phyloP scores from a whole-genome alignment of 2,888 invertebrate species.

The Catocala sponsa region DNA sequence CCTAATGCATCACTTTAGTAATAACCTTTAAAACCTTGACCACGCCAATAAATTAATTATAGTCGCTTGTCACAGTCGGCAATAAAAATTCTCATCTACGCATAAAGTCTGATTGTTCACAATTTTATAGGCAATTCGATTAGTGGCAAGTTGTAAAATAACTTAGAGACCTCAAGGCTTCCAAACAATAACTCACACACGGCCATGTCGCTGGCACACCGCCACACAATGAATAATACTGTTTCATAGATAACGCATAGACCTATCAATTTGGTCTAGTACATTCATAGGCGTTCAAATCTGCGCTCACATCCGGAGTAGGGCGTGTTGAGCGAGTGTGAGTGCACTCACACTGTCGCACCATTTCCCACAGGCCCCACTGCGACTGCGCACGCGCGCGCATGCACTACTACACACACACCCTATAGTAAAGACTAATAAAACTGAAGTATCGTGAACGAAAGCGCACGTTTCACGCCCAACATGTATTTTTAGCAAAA shows the following conservation, averaged over 20 bases:
- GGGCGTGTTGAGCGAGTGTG: constrained; percentile 70
- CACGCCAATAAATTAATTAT: constrained; percentile 74
- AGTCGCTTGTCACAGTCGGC: constrained; percentile 61
- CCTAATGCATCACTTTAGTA: constrained; percentile 46
- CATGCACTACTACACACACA: constrained; percentile 55
- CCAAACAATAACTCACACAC: constrained; percentile 67
- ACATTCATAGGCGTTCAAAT: constrained; percentile 81
- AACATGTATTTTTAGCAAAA: constrained; percentile 80
- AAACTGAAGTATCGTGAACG: constrained; percentile 74
- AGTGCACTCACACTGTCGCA: constrained; percentile 63
- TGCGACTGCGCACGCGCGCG: constrained; percentile 56
- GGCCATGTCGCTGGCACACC: constrained; percentile 53
- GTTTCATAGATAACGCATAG: constrained; percentile 71
- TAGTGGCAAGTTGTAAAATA: constrained; percentile 77
- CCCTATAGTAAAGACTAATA: constrained; percentile 63
- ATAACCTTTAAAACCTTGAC: constrained; percentile 71
- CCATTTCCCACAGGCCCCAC: constrained; percentile 68
- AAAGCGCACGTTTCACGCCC: constrained; percentile 75
- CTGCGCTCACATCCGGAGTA: constrained; percentile 85
- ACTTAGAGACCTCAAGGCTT: constrained; percentile 72
- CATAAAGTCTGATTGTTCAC: constrained; percentile 77
- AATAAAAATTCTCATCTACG: constrained; percentile 71
- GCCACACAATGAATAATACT: constrained; percentile 62
- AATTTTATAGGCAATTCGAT: constrained; percentile 80
- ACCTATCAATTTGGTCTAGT: constrained; percentile 82